phyloP scores from a whole-genome alignment of 2,113 vertebrate genomes.

The Anolis sagrei region DNA sequence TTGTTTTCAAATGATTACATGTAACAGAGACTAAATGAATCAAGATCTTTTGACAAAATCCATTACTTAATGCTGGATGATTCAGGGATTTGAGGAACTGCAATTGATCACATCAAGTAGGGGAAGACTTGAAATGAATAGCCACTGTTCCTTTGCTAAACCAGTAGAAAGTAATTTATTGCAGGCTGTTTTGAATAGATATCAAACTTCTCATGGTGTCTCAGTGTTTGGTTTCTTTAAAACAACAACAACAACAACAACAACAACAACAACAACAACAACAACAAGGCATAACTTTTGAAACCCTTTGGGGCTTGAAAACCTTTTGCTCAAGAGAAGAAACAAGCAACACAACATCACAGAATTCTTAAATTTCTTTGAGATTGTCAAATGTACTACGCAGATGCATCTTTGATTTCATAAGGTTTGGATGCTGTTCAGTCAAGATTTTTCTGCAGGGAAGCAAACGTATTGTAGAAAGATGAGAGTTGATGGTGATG shows the following conservation, averaged over 20 bases:
- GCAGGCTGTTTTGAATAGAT: not conserved
- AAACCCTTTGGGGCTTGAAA: not conserved
- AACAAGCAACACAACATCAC: not conserved
- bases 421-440: slow-evolving; percentile 5
- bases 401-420: not conserved
- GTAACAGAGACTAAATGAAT: not conserved
- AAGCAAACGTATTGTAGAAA: slow-evolving; percentile 18
- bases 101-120: not conserved
- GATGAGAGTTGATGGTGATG: not conserved
- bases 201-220: not conserved
- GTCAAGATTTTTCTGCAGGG: slow-evolving; percentile 18
- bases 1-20: not conserved
- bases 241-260: too few species aligned
- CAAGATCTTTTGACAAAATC: not conserved
- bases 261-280: too few species aligned
- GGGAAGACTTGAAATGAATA: not conserved
- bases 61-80: not conserved
- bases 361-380: not conserved
- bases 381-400: not conserved
- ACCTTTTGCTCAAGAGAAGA: not conserved
- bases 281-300: not conserved
- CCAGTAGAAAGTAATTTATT: not conserved
- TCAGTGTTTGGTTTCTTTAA: not conserved
- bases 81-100: not conserved
- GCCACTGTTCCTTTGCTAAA: not conserved